phyloP scores from a whole-genome alignment of 2,888 invertebrate species.

The Piscicola geometra region DNA sequence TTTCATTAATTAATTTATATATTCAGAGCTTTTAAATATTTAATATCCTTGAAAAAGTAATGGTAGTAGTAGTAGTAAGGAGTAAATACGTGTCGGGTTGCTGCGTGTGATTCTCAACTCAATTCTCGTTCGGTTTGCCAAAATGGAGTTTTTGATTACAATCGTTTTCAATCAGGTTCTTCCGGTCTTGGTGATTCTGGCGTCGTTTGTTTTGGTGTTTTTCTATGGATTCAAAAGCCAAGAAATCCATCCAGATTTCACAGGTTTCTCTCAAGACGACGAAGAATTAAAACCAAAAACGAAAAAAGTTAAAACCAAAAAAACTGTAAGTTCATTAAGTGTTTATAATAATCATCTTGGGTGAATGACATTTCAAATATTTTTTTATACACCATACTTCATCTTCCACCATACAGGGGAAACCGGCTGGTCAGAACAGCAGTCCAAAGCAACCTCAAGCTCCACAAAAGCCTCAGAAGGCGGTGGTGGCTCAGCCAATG shows the following conservation, averaged over 20 bases:
- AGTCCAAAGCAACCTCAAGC: not conserved
- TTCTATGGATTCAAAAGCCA: conserved; percentile 5
- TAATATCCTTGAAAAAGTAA: too few species aligned
- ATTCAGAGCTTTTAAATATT: too few species aligned
- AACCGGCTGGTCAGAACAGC: too few species aligned
- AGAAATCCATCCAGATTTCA: not conserved
- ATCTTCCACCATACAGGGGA: not conserved
- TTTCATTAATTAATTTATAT: too few species aligned
- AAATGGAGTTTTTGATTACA: not conserved
- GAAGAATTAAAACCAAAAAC: conserved; percentile 1
- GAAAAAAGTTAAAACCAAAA: not conserved
- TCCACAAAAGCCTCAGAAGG: not conserved
- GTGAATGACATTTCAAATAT: not conserved
- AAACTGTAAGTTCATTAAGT: not conserved
- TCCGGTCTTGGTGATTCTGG: not conserved
- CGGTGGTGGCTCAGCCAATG: not conserved
- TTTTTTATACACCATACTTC: not conserved
- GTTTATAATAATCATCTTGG: not conserved
- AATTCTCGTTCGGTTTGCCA: not conserved
- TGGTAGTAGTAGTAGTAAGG: too few species aligned
- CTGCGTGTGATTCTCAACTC: too few species aligned
- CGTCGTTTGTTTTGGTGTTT: not conserved
- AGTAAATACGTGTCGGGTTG: conserved; percentile 18
- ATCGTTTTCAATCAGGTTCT: not conserved
- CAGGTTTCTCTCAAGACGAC: not conserved